Evolutionary conservation across 1,140 invertebrate genomes (phyloP), one percentile per base, ranked within the genome.

Genomic region (Psix sp.): DNA sequence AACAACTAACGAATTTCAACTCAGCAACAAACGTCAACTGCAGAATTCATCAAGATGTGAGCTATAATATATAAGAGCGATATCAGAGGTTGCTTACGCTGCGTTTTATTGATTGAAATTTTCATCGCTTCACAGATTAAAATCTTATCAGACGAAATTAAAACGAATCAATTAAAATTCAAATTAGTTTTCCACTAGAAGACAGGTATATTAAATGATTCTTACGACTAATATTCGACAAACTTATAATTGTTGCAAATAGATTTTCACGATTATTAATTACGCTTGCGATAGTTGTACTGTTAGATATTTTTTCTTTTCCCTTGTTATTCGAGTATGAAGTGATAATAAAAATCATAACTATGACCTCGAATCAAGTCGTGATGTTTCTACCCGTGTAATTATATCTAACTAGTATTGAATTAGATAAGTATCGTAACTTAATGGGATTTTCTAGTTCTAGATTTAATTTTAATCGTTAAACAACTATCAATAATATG

Each of bases 391-490:
- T 43, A 38, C 29, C 36, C 56, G 40, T 60, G 56, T 49, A 60
- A 60, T 60, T 60, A 48, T 49, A 48, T 60, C 56, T 31, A 48
- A 60, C 56, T 31, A 29, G 56, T 60, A 48, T 60, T 60, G 56
- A 60, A 60, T 60, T 48, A 60, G 56, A 60, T 60, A 60, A 60
- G 42, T 49, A 60, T 60, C 56, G 14, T 48, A 60, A 48, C 35
- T 48, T 60, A 60, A 60, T 60, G 49, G 56, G 42, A 48, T 48
- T 4, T 16, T 46, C 42, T 48, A 29, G 16, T 33, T 15, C 54
- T 46, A 46, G 38, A 46, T 59, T 59, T 59, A 59, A 59, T 38
- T 59, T 59, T 46, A 46, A 59, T 59, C 54, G 21, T 59, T 48
- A 15, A 15, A 13, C 18, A 39, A 46, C 31, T 46, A 48, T 46